Evolutionary conservation across 2,797 vertebrate genomes (phyloP).

Genomic region (Neosilurus mollespiculum): DNA sequence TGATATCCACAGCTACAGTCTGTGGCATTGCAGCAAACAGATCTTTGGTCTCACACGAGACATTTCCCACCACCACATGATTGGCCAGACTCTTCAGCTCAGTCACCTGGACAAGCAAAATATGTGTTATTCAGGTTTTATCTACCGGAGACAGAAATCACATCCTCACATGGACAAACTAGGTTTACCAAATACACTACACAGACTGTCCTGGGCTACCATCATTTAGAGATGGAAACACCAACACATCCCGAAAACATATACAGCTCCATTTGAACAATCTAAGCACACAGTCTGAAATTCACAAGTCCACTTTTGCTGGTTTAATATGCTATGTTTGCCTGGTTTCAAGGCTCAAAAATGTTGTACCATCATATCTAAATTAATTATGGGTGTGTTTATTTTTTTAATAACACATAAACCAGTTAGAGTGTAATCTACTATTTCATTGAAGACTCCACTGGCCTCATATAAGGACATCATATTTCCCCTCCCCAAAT

Average conservation of each 20-base stretch:
- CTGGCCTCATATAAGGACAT: too few relatives aligned
- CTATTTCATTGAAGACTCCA: too few relatives aligned
- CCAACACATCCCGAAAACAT: background rate
- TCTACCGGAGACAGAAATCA: background rate
- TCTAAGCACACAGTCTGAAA: background rate
- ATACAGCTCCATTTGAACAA: background rate
- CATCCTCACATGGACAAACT: conserved; percentile 4
- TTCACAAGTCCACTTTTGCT: too few relatives aligned
- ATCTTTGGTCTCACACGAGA: conserved; percentile 95
- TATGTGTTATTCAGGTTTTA: conserved; percentile 1
- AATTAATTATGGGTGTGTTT: too few relatives aligned
- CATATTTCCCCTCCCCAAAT: too few relatives aligned
- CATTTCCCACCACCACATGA: conserved; percentile 91
- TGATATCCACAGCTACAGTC: conserved; percentile 94
- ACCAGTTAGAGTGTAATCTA: too few relatives aligned
- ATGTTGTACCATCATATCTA: too few relatives aligned
- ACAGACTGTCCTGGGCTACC: background rate
- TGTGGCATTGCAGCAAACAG: conserved; percentile 90
- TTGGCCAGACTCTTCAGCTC: conserved; percentile 94
- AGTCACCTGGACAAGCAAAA: conserved; percentile 79
- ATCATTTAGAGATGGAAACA: background rate
- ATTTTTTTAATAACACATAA: too few relatives aligned
- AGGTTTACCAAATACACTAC: background rate
- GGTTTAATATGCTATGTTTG: too few relatives aligned
- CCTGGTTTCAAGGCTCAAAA: too few relatives aligned